These are phyloP conservation scores for Axinella damicornis DNA, from an alignment of 37 sponge, comb jelly and placozoan genomes.

Conservation along the genomic window DNA sequence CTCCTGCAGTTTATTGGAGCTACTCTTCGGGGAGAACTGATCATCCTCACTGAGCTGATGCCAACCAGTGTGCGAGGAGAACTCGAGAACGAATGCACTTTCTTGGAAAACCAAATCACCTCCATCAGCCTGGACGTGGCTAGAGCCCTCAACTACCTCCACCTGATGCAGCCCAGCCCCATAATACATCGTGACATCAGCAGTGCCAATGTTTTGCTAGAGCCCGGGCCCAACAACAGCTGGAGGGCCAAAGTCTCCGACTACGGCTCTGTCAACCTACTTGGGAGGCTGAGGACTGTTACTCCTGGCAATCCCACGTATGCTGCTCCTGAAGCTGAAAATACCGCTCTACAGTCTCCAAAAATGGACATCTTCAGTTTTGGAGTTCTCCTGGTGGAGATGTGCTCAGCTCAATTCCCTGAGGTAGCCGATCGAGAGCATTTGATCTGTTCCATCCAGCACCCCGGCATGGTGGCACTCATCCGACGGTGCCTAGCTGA, in stretches of 20 bases:
- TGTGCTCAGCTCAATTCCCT: constrained; percentile 36
- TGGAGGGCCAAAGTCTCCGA: constrained; percentile 65
- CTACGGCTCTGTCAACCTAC: constrained; percentile 67
- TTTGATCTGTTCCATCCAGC: neutral
- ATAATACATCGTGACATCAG: constrained; percentile 69
- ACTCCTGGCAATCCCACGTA: constrained; percentile 39
- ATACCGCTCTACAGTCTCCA: constrained; percentile 28
- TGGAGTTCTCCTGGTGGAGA: constrained; percentile 64
- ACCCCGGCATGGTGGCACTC: neutral
- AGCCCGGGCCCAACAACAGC: neutral
- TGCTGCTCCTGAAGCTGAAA: constrained; percentile 57
- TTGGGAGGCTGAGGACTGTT: constrained; percentile 7
- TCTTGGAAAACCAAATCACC: neutral
- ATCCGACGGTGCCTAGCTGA: neutral
- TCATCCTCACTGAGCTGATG: constrained; percentile 68
- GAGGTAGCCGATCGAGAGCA: neutral
- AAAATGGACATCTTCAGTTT: constrained; percentile 71
- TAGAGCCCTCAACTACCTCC: constrained; percentile 63
- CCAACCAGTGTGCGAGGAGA: constrained; percentile 39
- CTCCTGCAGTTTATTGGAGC: constrained; percentile 64
- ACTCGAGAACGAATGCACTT: neutral
- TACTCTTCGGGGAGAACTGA: constrained; percentile 12
- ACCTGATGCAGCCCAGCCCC: constrained; percentile 41
- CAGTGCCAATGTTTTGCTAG: constrained; percentile 57
- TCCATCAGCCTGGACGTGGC: constrained; percentile 38